These are phyloP conservation scores for Prochilodus magdalenae DNA, from an alignment of 2,113 vertebrate genomes.

Conservation along the genomic window DNA sequence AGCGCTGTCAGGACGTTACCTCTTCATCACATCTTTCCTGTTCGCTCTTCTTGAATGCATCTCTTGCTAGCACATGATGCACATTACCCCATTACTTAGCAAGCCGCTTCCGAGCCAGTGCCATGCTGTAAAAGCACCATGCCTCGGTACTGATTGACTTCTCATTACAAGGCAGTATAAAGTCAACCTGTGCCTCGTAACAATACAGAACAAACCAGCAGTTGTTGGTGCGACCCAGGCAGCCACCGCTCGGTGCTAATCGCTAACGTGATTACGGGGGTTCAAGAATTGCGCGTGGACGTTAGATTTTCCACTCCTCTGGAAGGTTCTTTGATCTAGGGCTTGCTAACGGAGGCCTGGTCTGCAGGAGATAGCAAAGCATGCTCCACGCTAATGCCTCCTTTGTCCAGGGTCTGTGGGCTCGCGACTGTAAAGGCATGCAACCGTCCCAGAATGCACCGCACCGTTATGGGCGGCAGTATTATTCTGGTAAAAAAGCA, in stretches of 20 bases:
- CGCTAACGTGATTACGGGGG: not conserved
- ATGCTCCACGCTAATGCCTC: not conserved
- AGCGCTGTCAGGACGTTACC: conserved; percentile 20
- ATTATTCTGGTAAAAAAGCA: conserved; percentile 23
- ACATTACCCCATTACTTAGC: not conserved
- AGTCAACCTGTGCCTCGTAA: conserved; percentile 9
- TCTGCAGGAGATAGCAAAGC: not conserved
- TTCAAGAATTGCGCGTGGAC: not conserved
- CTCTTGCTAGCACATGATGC: not conserved
- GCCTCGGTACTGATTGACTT: not conserved
- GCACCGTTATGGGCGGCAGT: conserved; percentile 18
- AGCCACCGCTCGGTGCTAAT: not conserved
- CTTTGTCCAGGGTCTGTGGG: not conserved
- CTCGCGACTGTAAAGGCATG: not conserved
- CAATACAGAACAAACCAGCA: not conserved
- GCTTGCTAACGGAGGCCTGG: conserved; percentile 8
- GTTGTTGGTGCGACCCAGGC: not conserved
- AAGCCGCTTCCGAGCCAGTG: not conserved
- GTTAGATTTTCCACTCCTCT: conserved; percentile 10
- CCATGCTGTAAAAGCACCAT: not conserved
- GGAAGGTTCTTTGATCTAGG: conserved; percentile 20
- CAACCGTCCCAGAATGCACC: conserved; percentile 30
- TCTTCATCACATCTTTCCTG: conserved; percentile 13
- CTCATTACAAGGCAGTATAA: not conserved
- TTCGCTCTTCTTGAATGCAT: not conserved